phyloP scores from a whole-genome alignment of 2,888 invertebrate genomes.

The Standfussiana lucernea region DNA sequence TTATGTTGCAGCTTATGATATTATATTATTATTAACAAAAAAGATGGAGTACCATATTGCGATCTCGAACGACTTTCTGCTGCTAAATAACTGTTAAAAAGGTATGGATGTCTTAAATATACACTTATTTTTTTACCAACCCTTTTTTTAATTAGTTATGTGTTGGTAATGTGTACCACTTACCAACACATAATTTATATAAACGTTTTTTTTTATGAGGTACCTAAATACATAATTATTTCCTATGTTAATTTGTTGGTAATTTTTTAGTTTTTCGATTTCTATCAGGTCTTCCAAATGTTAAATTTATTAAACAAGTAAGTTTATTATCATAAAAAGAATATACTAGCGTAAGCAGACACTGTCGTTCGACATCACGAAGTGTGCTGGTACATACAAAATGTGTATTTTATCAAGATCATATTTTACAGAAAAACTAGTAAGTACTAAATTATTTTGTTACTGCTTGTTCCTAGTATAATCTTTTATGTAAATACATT shows the following conservation, averaged over 20 bases:
- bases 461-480: conserved; percentile 3
- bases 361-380: conserved; percentile 26
- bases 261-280: not conserved
- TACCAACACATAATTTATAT: not conserved
- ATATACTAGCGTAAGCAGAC: not conserved
- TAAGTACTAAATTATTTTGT: not conserved
- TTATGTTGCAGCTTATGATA: conserved; percentile 18
- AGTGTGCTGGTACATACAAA: not conserved
- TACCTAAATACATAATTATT: not conserved
- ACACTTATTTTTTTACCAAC: not conserved
- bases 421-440: conserved; percentile 3
- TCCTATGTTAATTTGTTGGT: not conserved
- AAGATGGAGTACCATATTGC: not conserved
- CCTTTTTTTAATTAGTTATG: not conserved
- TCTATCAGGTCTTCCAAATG: not conserved
- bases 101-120: not conserved
- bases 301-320: not conserved
- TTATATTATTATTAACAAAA: conserved; percentile 22
- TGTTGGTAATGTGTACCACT: not conserved
- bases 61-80: conserved; percentile 16
- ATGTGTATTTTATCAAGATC: not conserved
- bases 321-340: not conserved
- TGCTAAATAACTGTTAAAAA: not conserved
- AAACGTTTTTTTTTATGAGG: not conserved
- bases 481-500: not conserved